Evolutionary conservation across 1,140 invertebrate genomes (phyloP), one percentile per base, ranked within the genome.

Genomic region (Xylocopa sonorina): DNA sequence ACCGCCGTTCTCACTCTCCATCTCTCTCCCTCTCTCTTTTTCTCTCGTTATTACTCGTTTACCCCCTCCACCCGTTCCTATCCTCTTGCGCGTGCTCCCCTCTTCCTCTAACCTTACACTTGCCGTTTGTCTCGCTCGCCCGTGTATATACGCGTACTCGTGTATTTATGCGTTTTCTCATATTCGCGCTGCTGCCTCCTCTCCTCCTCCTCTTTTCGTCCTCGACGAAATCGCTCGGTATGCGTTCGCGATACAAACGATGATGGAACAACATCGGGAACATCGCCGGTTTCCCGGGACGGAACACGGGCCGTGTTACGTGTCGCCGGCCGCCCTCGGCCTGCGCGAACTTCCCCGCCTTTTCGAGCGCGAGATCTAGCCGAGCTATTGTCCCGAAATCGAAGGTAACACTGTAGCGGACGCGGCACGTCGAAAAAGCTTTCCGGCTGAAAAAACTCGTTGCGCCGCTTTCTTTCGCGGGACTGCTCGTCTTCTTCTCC

Each of bases 81-180:
- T 83, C 62, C 51, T 67, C 71, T 69, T 50, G 50, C 60, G 53
- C 9, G 27, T 32, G 51, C 58, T n/a, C n/a, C n/a, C 68, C 43
- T 77, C 60, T 68, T 24, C 14, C 29, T 73, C 34, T 41, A 6
- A 60, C 72, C 32, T n/a, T n/a, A n/a, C 24, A n/a, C n/a, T 14
- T 62, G n/a, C 46, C 14, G n/a, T n/a, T 14, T 7, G 38, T 58
- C 51, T 63, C 18, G 46, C 14, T 73, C 60, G 41, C 64, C 48
- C 66, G n/a, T n/a, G n/a, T n/a, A n/a, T n/a, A n/a, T n/a, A 80
- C 82, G 73, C 77, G 69, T 38, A 58, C 48, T 63, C 48, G 46
- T 73, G 67, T 69, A 80, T 82, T 81, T 64, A 69, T 55, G 77
- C 62, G 75, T 85, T 88, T 85, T 84, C 81, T 88, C 75, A 72